A percentile compares a stretch with the other conserved stretches of the same genome.
Evolutionary conservation across 2,797 vertebrate species (phyloP).

Genomic region (Myripristis murdjan): DNA sequence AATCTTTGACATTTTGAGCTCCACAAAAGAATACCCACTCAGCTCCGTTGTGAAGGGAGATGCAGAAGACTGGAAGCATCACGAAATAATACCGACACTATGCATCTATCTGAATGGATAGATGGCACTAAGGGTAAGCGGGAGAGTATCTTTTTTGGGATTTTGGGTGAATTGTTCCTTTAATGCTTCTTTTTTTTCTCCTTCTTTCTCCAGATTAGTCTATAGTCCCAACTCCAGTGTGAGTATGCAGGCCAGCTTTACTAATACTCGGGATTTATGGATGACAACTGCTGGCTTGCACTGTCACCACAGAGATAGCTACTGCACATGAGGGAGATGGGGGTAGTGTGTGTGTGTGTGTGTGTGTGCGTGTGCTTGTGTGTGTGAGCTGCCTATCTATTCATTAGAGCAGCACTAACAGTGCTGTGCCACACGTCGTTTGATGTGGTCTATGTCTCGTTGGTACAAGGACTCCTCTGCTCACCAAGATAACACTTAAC

Average conservation of each 20-base stretch:
- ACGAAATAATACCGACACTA: no score
- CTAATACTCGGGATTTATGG: constrained; percentile 72
- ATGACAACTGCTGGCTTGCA: constrained; percentile 70
- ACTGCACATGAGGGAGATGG: constrained; percentile 34
- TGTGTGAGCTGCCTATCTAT: constrained; percentile 36
- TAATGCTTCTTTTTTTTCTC: constrained; percentile 52
- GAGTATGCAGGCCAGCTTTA: constrained; percentile 57
- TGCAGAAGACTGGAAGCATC: no score
- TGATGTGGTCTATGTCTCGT: constrained; percentile 71
- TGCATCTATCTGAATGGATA: no score
- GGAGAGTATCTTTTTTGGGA: no score
- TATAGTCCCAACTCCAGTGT: constrained; percentile 36
- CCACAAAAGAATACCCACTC: no score
- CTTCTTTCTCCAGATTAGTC: constrained; percentile 55
- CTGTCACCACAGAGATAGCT: constrained; percentile 71
- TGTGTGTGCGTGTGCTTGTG: constrained; percentile 19
- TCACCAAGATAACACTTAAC: constrained; percentile 66
- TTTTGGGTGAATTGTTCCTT: no score
- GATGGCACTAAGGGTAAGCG: no score
- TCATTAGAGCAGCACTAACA: constrained; percentile 45
- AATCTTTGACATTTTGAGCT: no score
- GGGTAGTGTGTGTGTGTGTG: constrained; percentile 22
- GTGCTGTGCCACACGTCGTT: constrained; percentile 52
- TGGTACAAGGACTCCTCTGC: constrained; percentile 58
- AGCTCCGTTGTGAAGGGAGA: no score